Base-by-base conservation (phyloP, 2,113 vertebrate species). In the Lontra canadensis region DNA sequence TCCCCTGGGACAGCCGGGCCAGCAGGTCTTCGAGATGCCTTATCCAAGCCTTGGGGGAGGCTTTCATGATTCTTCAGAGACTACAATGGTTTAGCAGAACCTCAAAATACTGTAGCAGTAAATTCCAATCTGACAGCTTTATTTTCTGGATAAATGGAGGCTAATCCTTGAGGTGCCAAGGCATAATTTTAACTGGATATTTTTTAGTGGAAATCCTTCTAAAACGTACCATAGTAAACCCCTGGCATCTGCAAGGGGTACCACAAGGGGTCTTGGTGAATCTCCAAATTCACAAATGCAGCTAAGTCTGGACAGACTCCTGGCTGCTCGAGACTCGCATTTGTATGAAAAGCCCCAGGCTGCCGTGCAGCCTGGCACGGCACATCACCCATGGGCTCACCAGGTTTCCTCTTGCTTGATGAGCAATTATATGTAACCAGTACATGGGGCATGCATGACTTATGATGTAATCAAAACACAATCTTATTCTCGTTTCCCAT, bases 101-200 rank as follows among this genome's bases (percentile, higher is more conserved):
- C 73, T 96, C 95, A 93, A 69, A 95, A 91, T 82, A 82, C 91
- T 65, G 5, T 7, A 63, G 85, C 25, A 61, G 73, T 86, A 85
- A 96, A 95, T 96, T 97, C 96, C 88, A 94, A 65, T 7, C 67
- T 97, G 81, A 79, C 65, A 61, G 88, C 89, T 97, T 95, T 90
- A 92, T 95, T 97, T 97, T 97, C 92, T 93, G 89, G 79, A 95
- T 94, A 98, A 97, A 97, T 86, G 95, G 94, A 97, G 92, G 78
- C 94, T 97, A 96, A 97, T 97, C 82, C 87, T 91, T 74, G 42
- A 98, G 96, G 86, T 98, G 92, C 94, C 96, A 96, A 97, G 73
- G 76, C 76, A 91, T 82, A 76, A 93, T 96, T 97, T 97, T 98
- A 97, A 94, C 55, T 94, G 84, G 90, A 44, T 87, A 31, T 79